Base-by-base conservation (phyloP, 1,140 invertebrate genomes). In the Littorina saxatilis region DNA sequence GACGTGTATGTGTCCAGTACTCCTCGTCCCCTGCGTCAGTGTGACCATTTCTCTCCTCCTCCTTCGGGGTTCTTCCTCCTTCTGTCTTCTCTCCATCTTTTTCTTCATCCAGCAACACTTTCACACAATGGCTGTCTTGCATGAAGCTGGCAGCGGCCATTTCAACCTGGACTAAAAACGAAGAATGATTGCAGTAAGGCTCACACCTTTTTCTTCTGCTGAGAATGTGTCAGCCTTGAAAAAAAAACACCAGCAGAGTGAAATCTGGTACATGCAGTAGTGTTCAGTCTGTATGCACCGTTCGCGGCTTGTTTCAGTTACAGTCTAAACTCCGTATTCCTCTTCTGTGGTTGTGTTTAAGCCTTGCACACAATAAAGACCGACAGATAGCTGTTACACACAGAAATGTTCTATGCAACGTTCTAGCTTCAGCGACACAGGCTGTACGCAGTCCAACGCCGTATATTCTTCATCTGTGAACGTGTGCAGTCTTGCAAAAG, bases 1-100 rank as follows among this genome's bases (percentile, higher is more conserved):
- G 84, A n/a, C 55, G 27, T 63, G 61, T 27, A 29, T 63, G 1
- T 7, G n/a, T n/a, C n/a, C n/a, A n/a, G n/a, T n/a, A n/a, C n/a
- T 63, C 27, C 61, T 7, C 9, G 7, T 9, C 35, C 61, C 27
- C 35, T 17, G 27, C 35, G 27, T 17, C 0, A 11, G 61, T 63
- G 27, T 7, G 61, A 29, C 0, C 4, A 13, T 13, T 13, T 63
- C n/a, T n/a, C n/a, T n/a, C n/a, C n/a, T n/a, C n/a, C n/a, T n/a
- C n/a, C n/a, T n/a, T 23, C 52, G 40, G 15, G 32, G 29, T 13
- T 50, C 73, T 17, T 47, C 40, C 11, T 32, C 27, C 3, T 63
- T 23, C 29, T 32, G 4, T 7, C 52, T 29, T 17, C 29, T 29
- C n/a, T 52, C 43, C 40, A 27, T 43, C 27, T 75, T 35, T n/a